A percentile compares a stretch with the other conserved stretches of the same genome.
phyloP scores from a whole-genome alignment of 2,113 vertebrate genomes.

The Microtus richardsoni region DNA sequence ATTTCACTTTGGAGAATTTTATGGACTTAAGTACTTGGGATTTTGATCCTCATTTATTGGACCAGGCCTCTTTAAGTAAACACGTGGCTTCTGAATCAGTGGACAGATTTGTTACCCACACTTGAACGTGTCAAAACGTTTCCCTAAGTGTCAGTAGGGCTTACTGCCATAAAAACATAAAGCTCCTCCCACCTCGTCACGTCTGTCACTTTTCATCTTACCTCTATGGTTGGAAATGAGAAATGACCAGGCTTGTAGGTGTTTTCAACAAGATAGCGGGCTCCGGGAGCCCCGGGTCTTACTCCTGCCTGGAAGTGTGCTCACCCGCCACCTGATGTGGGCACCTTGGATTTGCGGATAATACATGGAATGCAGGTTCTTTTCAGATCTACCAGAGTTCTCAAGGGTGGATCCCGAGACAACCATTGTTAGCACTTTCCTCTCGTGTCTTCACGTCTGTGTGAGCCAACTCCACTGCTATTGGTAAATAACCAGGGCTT shows the following conservation, averaged over 20 bases:
- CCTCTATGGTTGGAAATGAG: slow-evolving; percentile 64
- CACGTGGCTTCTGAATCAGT: slow-evolving; percentile 61
- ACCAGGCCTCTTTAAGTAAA: slow-evolving; percentile 75
- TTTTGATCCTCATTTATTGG: slow-evolving; percentile 79
- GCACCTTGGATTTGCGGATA: background rate
- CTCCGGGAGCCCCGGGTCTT: slow-evolving; percentile 25
- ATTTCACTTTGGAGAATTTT: slow-evolving; percentile 62
- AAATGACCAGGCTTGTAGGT: slow-evolving; percentile 57
- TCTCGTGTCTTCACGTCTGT: slow-evolving; percentile 39
- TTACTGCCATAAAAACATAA: slow-evolving; percentile 50
- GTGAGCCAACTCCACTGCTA: slow-evolving; percentile 46
- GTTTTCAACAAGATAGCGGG: slow-evolving; percentile 36
- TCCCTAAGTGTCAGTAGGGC: slow-evolving; percentile 66
- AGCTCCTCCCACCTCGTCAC: background rate
- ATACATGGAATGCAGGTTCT: background rate
- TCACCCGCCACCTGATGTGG: background rate
- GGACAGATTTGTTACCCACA: slow-evolving; percentile 65
- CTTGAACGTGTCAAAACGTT: slow-evolving; percentile 58
- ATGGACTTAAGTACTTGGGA: slow-evolving; percentile 64
- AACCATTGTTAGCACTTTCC: background rate
- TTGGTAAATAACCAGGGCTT: slow-evolving; percentile 49
- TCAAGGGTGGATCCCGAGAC: background rate
- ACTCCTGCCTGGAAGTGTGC: background rate
- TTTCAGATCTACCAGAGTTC: background rate
- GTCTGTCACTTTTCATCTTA: slow-evolving; percentile 64